Conservation (phyloP, 2,888 invertebrate species). For the Anoplius nigerrimus region DNA sequence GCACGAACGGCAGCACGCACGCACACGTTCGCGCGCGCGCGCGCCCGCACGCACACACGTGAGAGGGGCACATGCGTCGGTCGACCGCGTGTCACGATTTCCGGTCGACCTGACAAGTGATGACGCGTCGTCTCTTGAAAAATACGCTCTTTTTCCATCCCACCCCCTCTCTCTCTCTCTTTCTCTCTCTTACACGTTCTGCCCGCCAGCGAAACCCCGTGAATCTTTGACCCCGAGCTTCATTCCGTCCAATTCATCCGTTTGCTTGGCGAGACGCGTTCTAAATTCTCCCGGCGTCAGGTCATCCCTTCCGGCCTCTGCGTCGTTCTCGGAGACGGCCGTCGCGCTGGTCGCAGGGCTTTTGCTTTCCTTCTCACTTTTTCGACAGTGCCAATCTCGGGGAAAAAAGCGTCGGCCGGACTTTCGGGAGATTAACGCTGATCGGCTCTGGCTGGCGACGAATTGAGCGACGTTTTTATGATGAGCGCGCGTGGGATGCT, state of each 20-base stretch:
- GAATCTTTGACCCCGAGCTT: not conserved
- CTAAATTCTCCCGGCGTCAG: conserved; percentile 36
- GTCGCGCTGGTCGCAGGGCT: not conserved
- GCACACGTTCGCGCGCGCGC: too few relatives aligned
- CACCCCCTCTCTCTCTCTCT: not conserved
- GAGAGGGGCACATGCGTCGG: too few relatives aligned
- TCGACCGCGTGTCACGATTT: conserved; percentile 2
- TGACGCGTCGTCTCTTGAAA: conserved; percentile 42
- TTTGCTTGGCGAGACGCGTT: conserved; percentile 22
- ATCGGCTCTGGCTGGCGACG: too few relatives aligned
- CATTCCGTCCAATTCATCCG: conserved; percentile 30
- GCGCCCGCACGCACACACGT: too few relatives aligned
- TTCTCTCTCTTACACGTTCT: conserved; percentile 28
- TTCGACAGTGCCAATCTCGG: too few relatives aligned
- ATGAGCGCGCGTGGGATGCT: too few relatives aligned
- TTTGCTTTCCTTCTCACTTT: too few relatives aligned
- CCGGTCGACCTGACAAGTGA: conserved; percentile 24
- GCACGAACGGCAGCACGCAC: too few relatives aligned
- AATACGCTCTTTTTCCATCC: not conserved
- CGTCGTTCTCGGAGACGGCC: too few relatives aligned
- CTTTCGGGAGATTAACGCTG: too few relatives aligned
- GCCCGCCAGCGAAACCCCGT: conserved; percentile 15
- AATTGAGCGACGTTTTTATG: too few relatives aligned
- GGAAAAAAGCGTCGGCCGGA: too few relatives aligned
- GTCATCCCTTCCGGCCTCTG: conserved; percentile 41